Evolutionary conservation across 2,888 invertebrate species (phyloP).

Genomic region (Lepidochrysops patricia): DNA sequence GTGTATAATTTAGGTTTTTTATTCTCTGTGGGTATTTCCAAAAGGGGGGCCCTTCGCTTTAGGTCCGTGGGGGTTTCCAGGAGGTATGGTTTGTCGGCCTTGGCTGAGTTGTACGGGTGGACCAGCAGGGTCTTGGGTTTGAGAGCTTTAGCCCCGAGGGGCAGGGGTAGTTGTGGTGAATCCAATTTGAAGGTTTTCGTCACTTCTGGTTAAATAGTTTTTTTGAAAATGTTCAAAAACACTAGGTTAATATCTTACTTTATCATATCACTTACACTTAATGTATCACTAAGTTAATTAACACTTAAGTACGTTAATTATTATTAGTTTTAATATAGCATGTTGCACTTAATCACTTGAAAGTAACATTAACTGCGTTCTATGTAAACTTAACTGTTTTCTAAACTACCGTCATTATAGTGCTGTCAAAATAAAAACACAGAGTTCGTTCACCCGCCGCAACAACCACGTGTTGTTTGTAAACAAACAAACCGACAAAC

Average conservation of each 20-base stretch:
- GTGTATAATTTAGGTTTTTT: conserved; percentile 51
- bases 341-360: no score
- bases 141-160: conserved; percentile 52
- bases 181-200: conserved; percentile 56
- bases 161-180: conserved; percentile 42
- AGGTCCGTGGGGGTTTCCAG: conserved; percentile 56
- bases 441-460: conserved; percentile 27
- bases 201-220: conserved; percentile 12
- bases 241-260: no score
- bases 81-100: conserved; percentile 36
- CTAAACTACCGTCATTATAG: not conserved
- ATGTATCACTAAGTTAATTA: no score
- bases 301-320: no score
- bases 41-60: conserved; percentile 48
- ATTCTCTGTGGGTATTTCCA: conserved; percentile 48
- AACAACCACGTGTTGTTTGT: conserved; percentile 42
- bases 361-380: no score
- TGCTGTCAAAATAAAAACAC: conserved; percentile 14
- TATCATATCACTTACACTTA: no score
- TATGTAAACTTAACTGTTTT: not conserved
- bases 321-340: no score
- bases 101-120: conserved; percentile 34
- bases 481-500: conserved; percentile 32
- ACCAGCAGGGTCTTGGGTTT: conserved; percentile 47
- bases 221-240: not conserved